phyloP scores from a whole-genome alignment of 2,113 vertebrate species.

The Ariopsis seemanni region DNA sequence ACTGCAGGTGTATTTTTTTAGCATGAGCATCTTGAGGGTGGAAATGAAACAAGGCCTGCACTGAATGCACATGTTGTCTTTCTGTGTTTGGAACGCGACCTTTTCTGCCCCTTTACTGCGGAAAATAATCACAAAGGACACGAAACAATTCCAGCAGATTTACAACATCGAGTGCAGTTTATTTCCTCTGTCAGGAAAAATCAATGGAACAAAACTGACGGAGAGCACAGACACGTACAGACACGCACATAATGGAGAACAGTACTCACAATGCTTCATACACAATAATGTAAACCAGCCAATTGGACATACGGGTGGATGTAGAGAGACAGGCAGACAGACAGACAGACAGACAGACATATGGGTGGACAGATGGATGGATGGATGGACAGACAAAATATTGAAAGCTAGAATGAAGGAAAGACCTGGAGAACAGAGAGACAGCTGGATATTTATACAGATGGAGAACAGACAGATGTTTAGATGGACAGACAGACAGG shows the following conservation, averaged over 20 bases:
- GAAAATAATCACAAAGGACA: slow-evolving; percentile 13
- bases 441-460: neutral
- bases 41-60: neutral
- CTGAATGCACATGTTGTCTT: neutral
- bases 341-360: neutral
- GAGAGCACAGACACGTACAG: neutral
- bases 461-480: neutral
- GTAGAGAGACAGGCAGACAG: neutral
- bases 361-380: too few relatives aligned
- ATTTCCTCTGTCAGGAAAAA: slow-evolving; percentile 2
- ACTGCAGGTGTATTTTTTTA: slow-evolving; percentile 16
- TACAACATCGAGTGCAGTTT: neutral
- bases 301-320: too few relatives aligned
- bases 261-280: neutral
- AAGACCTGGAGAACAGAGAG: neutral
- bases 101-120: neutral
- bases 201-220: neutral
- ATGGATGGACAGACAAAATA: too few relatives aligned
- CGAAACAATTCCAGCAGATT: slow-evolving; percentile 7
- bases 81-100: neutral
- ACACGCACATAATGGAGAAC: neutral
- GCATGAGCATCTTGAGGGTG: neutral
- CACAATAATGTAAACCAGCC: too few relatives aligned
- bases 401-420: too few relatives aligned
- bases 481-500: neutral